phyloP scores from a whole-genome alignment of 2,113 vertebrate species.

The Antechinus stuartii region DNA sequence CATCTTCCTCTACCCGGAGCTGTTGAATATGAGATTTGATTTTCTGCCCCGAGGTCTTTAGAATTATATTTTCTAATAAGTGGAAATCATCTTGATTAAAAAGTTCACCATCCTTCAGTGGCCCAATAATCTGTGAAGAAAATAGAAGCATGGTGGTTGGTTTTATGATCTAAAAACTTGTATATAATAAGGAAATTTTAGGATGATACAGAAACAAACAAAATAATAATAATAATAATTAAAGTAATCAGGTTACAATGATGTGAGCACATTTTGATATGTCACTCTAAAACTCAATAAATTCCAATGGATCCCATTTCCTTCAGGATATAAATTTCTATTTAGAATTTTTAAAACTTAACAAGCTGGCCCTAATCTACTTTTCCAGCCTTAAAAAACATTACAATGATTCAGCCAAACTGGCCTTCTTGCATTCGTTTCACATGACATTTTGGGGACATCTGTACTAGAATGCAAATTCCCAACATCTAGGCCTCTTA shows the following conservation, averaged over 20 bases:
- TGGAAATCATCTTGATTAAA: constrained; percentile 99
- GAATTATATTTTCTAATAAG: constrained; percentile 95
- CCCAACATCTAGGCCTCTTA: neutral
- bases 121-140: constrained; percentile 92
- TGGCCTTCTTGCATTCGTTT: neutral
- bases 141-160: neutral
- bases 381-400: neutral
- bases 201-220: neutral
- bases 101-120: constrained; percentile 91
- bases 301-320: too few relatives aligned
- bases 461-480: neutral
- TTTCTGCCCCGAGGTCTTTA: constrained; percentile 96
- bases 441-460: neutral
- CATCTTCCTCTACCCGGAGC: constrained; percentile 93
- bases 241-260: neutral
- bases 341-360: too few relatives aligned
- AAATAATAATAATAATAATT: neutral
- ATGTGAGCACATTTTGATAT: neutral
- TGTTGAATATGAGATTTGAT: constrained; percentile 95
- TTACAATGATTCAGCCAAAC: neutral
- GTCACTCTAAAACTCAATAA: too few relatives aligned
- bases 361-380: neutral
- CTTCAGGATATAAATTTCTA: too few relatives aligned
- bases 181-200: neutral
- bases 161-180: neutral